Evolutionary conservation across 2,797 vertebrate genomes (phyloP).

Genomic region (Dromococcyx pavoninus): DNA sequence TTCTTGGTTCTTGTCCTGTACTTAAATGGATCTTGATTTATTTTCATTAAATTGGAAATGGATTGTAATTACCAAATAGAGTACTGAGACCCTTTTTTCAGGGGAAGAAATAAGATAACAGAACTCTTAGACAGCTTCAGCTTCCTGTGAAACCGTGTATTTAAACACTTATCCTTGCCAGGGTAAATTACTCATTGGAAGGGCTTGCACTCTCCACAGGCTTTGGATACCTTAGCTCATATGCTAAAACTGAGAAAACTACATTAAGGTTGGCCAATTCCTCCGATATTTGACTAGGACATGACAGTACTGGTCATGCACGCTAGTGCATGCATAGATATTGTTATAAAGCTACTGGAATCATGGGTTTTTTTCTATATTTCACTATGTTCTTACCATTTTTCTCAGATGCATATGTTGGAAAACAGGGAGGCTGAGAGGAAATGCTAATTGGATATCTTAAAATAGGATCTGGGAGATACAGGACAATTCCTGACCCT

Average conservation of each 20-base stretch:
- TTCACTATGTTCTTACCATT: neutral
- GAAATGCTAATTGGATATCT: neutral
- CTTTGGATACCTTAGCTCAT: neutral
- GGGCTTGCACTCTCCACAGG: neutral
- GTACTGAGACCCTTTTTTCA: neutral
- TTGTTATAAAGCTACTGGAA: neutral
- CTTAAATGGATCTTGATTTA: neutral
- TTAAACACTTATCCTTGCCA: neutral
- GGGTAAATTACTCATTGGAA: neutral
- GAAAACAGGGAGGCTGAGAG: neutral
- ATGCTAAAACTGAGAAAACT: neutral
- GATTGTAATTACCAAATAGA: neutral
- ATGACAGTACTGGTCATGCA: neutral
- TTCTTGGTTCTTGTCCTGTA: neutral
- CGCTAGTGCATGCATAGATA: no score
- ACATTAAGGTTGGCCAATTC: neutral
- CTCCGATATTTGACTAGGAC: neutral
- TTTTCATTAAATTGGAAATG: neutral
- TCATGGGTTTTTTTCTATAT: neutral
- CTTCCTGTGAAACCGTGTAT: neutral
- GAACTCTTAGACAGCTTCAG: neutral
- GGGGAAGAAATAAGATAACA: neutral
- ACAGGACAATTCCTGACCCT: neutral
- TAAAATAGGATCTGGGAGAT: neutral
- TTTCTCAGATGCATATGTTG: neutral